These are phyloP conservation scores for Homarus gammarus DNA, from an alignment of 2,888 invertebrate species.

Conservation along the genomic window DNA sequence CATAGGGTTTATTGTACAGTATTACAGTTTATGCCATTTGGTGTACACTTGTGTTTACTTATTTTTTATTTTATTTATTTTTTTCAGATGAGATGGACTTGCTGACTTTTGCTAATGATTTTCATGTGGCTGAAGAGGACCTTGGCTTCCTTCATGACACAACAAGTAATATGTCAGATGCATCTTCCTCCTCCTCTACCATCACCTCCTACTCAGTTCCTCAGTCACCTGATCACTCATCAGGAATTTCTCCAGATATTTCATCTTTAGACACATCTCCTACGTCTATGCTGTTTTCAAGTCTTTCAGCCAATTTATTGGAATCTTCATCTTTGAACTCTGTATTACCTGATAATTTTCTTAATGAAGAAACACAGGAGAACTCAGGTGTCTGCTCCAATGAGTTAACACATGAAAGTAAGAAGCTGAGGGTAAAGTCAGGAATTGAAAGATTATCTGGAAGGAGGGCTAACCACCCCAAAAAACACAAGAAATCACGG, in stretches of 20 bases:
- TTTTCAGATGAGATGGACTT: neutral
- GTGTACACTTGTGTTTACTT: too few relatives aligned
- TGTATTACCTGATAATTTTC: neutral
- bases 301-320: neutral
- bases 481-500: conserved; percentile 4
- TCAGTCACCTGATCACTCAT: neutral
- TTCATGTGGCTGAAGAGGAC: neutral
- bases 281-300: neutral
- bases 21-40: too few relatives aligned
- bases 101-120: neutral
- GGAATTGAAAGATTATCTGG: neutral
- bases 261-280: neutral
- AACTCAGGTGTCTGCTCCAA: neutral
- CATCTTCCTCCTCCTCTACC: conserved; percentile 17
- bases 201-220: conserved; percentile 21
- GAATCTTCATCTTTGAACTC: neutral
- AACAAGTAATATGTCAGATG: conserved; percentile 10
- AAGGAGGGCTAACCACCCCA: neutral
- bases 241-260: neutral
- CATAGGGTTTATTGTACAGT: too few relatives aligned
- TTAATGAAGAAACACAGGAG: neutral
- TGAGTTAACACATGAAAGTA: neutral
- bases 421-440: neutral
- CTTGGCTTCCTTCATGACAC: neutral
- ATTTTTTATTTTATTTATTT: too few relatives aligned